Percentiles rank a stretch among this genome's conserved stretches.
phyloP scores from a whole-genome alignment of 2,797 vertebrate species.

The Enteromius mattozi region DNA sequence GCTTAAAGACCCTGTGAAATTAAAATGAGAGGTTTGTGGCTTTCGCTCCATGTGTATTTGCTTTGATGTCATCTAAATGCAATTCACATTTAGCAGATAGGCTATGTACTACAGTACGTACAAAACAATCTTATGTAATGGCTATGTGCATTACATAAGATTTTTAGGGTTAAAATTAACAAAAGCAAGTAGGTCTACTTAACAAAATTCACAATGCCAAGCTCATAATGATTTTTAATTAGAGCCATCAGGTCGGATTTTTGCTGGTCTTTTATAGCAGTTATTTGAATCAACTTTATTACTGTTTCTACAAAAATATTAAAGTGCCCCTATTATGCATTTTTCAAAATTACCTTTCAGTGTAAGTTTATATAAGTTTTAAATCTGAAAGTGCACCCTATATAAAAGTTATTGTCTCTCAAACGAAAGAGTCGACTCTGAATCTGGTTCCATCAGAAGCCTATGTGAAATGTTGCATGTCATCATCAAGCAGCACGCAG shows the following conservation, averaged over 20 bases:
- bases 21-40: slow-evolving; percentile 11
- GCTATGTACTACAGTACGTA: not conserved
- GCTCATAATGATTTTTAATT: not conserved
- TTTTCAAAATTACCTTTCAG: too few relatives aligned
- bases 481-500: not conserved
- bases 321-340: too few relatives aligned
- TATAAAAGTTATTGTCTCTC: too few relatives aligned
- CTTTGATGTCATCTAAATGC: not conserved
- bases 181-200: not conserved
- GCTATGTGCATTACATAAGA: not conserved
- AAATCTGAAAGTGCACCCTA: too few relatives aligned
- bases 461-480: not conserved
- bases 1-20: slow-evolving; percentile 1
- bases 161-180: not conserved
- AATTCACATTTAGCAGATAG: not conserved
- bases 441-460: not conserved
- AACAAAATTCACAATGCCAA: not conserved
- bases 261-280: not conserved
- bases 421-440: too few relatives aligned
- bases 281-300: not conserved
- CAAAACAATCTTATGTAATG: not conserved
- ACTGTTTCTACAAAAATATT: not conserved
- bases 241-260: not conserved
- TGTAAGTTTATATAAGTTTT: too few relatives aligned
- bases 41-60: not conserved